Evolutionary conservation across 2,797 vertebrate species (phyloP), one percentile per base, ranked within the genome.

Genomic region (Cyclura pinguis): DNA sequence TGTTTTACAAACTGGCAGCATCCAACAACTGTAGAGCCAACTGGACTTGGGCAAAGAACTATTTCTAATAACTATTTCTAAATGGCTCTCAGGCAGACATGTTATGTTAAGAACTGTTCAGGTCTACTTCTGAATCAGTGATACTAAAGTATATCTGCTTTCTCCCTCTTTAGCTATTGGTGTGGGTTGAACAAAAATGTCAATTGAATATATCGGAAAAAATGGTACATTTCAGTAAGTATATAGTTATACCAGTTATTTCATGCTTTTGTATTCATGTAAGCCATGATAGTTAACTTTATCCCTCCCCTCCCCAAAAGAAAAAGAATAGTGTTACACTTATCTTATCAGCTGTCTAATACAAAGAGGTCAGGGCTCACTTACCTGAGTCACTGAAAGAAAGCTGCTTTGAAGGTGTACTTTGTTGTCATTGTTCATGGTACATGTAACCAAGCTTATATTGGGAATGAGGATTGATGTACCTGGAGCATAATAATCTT

Each of bases 71-170:
- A 85, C 20, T 78, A 6, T 50, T 91, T 89, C 32, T 42, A 85
- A 89, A 81, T 2, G 16, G 16, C 4, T 87, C 88, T 72, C 13
- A 84, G 50, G 80, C 1, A 85, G 29, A 62, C 62, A 18, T 29
- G 80, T 85, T 62, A 52, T 78, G 20, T 74, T 69, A 76, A 91
- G 87, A 27, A 6, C 69, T 64, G 59, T 42, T n/a, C 80, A 90
- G 29, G 3, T 2, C 92, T 92, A 90, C 73, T 27, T 4, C 9
- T 12, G 69, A 27, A 83, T 90, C 42, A 50, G 3, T 4, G 87
- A 32, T 86, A 85, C n/a, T 64, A 24, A 72, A 47, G 62, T 83
- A 52, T 55, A 29, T 81, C 16, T 27, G 3, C 84, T 90, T 85
- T 89, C 87, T 80, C 1, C 1, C 0, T 78, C 85, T 12, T 69